Percentiles rank a stretch among this genome's conserved stretches.
phyloP scores from a whole-genome alignment of 2,113 vertebrate genomes.

The Pampusana beccarii region DNA sequence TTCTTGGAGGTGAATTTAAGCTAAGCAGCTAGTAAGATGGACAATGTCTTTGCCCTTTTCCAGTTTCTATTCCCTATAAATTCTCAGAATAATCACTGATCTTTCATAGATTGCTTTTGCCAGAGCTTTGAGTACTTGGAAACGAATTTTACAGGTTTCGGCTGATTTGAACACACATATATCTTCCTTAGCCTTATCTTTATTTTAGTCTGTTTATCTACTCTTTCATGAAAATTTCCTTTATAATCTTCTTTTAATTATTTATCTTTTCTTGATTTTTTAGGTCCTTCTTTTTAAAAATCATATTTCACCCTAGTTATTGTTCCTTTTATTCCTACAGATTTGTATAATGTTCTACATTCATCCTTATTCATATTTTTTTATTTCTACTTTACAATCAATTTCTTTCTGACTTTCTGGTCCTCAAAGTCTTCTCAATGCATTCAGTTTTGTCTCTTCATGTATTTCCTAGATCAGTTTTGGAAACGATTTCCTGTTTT shows the following conservation, averaged over 20 bases:
- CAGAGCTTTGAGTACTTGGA: neutral
- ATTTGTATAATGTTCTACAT: neutral
- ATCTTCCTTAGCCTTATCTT: neutral
- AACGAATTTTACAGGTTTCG: neutral
- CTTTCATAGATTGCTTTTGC: neutral
- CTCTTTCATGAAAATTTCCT: neutral
- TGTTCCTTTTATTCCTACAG: neutral
- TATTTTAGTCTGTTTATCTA: neutral
- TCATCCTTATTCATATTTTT: neutral
- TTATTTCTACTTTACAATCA: neutral
- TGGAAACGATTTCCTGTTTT: neutral
- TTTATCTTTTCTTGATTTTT: neutral
- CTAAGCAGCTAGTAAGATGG: neutral
- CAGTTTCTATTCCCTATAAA: neutral
- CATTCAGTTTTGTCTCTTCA: neutral
- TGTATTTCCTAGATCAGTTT: neutral
- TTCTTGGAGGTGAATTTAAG: neutral
- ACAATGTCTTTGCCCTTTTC: neutral
- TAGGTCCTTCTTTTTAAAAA: neutral
- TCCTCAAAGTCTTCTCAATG: neutral
- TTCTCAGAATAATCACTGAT: neutral
- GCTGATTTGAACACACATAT: neutral
- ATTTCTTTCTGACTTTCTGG: neutral
- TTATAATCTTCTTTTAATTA: neutral
- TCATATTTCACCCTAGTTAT: neutral